phyloP scores from a whole-genome alignment of 2,113 vertebrate species.

The zebrafish (Danio rerio) region GRCz12tu NC_133197.1:38324501-38325000 shows the following conservation, averaged over 20 bases:
- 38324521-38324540: conserved; percentile 64
- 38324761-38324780: background rate
- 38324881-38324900: no score
- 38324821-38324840: no score
- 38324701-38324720: background rate
- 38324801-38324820: no score
- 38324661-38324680: background rate
- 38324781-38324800: background rate
- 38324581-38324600: conserved; percentile 37
- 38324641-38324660: conserved; percentile 7
- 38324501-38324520: conserved; percentile 75
- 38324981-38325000: no score
- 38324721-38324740: background rate
- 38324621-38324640: conserved; percentile 49
- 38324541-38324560: conserved; percentile 62
- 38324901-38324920: no score
- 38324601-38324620: conserved; percentile 62
- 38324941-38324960: no score
- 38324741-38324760: background rate
- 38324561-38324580: conserved; percentile 63
- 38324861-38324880: no score
- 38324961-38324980: no score
- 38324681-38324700: background rate
- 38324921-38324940: no score
- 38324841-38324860: no score